Evolutionary conservation across 2,888 invertebrate species (phyloP).

Genomic region (Peribatodes rhomboidaria): DNA sequence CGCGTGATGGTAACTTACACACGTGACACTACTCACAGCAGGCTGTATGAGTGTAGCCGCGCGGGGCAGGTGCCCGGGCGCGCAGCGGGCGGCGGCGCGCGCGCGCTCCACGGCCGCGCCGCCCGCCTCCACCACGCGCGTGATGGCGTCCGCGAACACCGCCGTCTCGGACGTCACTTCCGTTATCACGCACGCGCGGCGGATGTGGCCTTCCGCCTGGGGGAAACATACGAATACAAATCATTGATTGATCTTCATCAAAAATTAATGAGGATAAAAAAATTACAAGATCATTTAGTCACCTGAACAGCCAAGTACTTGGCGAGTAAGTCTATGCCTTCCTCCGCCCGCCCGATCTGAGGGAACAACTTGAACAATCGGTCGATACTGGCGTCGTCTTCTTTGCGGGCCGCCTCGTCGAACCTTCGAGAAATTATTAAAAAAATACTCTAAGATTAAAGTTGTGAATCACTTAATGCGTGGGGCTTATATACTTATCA

Average conservation of each 20-base stretch:
- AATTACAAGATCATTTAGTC: no score
- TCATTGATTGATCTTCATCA: not conserved
- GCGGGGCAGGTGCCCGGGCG: constrained; percentile 48
- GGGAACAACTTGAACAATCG: constrained; percentile 99
- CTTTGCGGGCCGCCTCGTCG: constrained; percentile 95
- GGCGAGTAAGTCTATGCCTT: constrained; percentile 95
- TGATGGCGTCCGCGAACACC: constrained; percentile 74
- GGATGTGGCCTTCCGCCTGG: constrained; percentile 64
- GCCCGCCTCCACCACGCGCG: constrained; percentile 72
- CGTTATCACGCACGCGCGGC: constrained; percentile 59
- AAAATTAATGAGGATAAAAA: no score
- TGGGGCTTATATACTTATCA: no score
- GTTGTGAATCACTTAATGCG: no score
- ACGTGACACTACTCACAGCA: constrained; percentile 48
- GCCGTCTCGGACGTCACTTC: constrained; percentile 56
- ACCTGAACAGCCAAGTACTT: constrained; percentile 94
- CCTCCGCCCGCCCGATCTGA: constrained; percentile 95
- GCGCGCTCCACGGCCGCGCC: constrained; percentile 67
- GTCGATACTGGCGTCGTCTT: constrained; percentile 96
- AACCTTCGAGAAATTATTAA: constrained; percentile 83
- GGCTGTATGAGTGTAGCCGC: constrained; percentile 62
- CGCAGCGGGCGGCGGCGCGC: constrained; percentile 40
- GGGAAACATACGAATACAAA: not conserved
- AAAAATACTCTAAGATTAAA: not conserved
- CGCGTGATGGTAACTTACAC: no score